Conservation (phyloP, 2,113 vertebrate species). For the Naja naja region DNA sequence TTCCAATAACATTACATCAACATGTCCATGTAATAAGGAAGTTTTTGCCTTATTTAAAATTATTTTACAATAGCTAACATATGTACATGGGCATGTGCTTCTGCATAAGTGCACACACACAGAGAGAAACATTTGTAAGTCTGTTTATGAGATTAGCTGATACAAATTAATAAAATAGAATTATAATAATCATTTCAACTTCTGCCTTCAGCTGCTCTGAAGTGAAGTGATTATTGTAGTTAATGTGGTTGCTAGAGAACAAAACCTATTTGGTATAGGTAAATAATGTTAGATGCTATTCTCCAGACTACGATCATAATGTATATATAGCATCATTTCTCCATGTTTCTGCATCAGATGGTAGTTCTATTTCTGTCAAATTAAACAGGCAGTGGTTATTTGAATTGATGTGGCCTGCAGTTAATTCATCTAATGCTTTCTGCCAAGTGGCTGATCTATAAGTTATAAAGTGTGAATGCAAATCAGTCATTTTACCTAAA, state of each 20-base stretch:
- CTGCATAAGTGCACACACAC: not conserved
- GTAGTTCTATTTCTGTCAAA: not conserved
- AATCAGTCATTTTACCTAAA: not conserved
- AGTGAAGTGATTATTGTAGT: not conserved
- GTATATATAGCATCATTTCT: not conserved
- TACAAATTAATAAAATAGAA: not conserved
- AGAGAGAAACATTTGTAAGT: not conserved
- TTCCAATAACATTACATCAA: not conserved
- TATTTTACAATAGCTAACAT: not conserved
- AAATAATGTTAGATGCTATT: not conserved
- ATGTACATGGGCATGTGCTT: not conserved
- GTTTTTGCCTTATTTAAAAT: not conserved
- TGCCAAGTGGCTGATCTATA: not conserved
- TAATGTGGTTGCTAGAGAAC: not conserved
- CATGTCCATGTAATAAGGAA: not conserved
- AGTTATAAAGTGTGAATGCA: not conserved
- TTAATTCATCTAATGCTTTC: not conserved
- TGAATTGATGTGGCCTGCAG: not conserved
- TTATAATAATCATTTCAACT: not conserved
- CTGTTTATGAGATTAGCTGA: not conserved
- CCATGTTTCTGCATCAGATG: not conserved
- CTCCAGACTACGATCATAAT: not conserved
- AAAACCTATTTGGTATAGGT: not conserved
- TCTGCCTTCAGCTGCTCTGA: not conserved
- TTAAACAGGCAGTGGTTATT: not conserved